These are phyloP conservation scores for Triplophysa tibetana DNA, from an alignment of 2,113 vertebrate species.

Conservation along the genomic window DNA sequence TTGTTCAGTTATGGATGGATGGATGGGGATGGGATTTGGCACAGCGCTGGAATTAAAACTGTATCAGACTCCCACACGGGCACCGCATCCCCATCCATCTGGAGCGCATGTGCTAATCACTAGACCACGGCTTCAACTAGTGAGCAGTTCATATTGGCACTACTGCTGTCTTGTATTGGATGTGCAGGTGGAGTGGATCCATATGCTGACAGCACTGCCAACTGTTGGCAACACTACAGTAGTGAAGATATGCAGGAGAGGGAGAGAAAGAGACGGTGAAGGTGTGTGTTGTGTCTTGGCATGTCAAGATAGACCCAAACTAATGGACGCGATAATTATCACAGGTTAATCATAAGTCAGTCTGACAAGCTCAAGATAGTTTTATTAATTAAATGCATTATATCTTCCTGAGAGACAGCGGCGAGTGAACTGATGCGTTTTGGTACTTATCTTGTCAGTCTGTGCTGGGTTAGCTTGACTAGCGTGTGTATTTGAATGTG, in stretches of 20 bases:
- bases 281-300: constrained; percentile 20
- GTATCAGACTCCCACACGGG: neutral
- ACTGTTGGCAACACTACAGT: neutral
- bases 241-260: neutral
- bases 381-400: constrained; percentile 25
- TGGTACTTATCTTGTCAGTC: constrained; percentile 28
- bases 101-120: constrained; percentile 28
- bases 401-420: constrained; percentile 14
- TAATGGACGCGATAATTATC: constrained; percentile 32
- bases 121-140: constrained; percentile 25
- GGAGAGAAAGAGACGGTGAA: neutral
- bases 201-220: neutral
- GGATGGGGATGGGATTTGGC: too few relatives aligned
- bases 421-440: constrained; percentile 8
- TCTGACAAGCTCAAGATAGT: constrained; percentile 11
- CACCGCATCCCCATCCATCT: constrained; percentile 13
- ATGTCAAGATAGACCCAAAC: constrained; percentile 19
- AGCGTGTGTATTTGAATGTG: neutral
- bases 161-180: neutral
- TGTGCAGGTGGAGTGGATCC: constrained; percentile 5
- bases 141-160: constrained; percentile 1
- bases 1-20: too few relatives aligned
- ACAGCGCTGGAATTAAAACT: neutral
- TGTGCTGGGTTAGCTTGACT: neutral
- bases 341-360: constrained; percentile 8